phyloP scores from a whole-genome alignment of 2,888 invertebrate species.

The Maniola hyperantus region DNA sequence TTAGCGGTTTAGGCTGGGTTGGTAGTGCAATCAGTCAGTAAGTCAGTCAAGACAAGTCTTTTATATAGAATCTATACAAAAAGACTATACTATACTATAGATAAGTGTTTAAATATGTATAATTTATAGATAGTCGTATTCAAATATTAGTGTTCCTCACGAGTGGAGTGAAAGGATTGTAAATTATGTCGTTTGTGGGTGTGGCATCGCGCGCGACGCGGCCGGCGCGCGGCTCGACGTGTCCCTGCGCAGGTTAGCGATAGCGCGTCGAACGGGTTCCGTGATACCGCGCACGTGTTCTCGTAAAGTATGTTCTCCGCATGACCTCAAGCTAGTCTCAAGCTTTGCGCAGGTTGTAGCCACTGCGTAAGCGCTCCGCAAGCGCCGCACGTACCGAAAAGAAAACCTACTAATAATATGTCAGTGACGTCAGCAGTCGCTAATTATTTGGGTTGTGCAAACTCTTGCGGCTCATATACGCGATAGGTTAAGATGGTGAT shows the following conservation, averaged over 20 bases:
- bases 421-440: too few relatives aligned
- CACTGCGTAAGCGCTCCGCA: background rate
- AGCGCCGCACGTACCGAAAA: too few relatives aligned
- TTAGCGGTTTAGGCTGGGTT: too few relatives aligned
- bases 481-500: too few relatives aligned
- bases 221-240: constrained; percentile 36
- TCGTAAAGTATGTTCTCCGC: constrained; percentile 3
- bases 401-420: too few relatives aligned
- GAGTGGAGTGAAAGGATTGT: constrained; percentile 37
- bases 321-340: background rate
- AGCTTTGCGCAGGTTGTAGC: background rate
- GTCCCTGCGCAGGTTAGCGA: constrained; percentile 39
- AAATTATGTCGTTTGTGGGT: constrained; percentile 30
- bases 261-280: constrained; percentile 21
- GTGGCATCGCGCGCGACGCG: constrained; percentile 27
- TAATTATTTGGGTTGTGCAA: too few relatives aligned
- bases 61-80: too few relatives aligned
- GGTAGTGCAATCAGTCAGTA: too few relatives aligned
- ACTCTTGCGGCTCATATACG: too few relatives aligned
- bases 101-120: too few relatives aligned
- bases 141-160: constrained; percentile 10
- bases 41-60: too few relatives aligned
- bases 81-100: background rate
- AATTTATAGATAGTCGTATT: too few relatives aligned
- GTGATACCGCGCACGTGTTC: constrained; percentile 42